Evolutionary conservation across 2,797 vertebrate genomes (phyloP), one percentile per base, ranked within the genome.

Genomic region (Darevskia mixta): DNA sequence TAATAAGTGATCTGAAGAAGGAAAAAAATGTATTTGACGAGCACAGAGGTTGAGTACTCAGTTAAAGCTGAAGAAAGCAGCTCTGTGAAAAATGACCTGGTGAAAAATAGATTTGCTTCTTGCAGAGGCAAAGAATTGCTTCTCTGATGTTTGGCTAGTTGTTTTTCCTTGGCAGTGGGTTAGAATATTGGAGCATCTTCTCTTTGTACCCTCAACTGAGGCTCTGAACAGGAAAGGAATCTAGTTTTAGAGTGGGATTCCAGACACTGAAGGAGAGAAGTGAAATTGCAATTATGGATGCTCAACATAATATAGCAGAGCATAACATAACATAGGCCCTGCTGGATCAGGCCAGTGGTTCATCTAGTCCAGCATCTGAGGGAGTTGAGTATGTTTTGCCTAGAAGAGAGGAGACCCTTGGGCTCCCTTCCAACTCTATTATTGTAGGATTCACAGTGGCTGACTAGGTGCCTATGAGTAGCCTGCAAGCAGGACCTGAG

Each of bases 101-200:
- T 85, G 86, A 87, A 86, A 41, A 45, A 1, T 27, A 83, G 32
- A 8, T 7, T 1, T 73, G 79, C 32, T 71, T 75, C 72, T 32
- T 5, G 27, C 15, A 78, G 61, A 35, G 71, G 86, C 58, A 67
- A 76, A 66, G 79, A 87, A 87, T 87, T 82, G 71, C n/a, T 67
- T 49, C 32, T 77, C 41, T 41, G 77, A 86, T 27, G 76, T 25
- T 67, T 23, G 79, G 25, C 38, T 58, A 55, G 86, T 75, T n/a
- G 58, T 2, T 0, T 29, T 0, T 0, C 0, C 73, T 29, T 76
- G 25, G 25, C 38, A 32, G 23, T 76, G 38, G 61, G 20, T 45
- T 49, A 58, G 41, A 32, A n/a, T 66, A 61, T 17, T 27, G 61
- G 55, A 75, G 8, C 29, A 64, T 55, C 71, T 66, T 77, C 45